Conservation (phyloP, 1,140 invertebrate species). For the Arion vulgaris region DNA sequence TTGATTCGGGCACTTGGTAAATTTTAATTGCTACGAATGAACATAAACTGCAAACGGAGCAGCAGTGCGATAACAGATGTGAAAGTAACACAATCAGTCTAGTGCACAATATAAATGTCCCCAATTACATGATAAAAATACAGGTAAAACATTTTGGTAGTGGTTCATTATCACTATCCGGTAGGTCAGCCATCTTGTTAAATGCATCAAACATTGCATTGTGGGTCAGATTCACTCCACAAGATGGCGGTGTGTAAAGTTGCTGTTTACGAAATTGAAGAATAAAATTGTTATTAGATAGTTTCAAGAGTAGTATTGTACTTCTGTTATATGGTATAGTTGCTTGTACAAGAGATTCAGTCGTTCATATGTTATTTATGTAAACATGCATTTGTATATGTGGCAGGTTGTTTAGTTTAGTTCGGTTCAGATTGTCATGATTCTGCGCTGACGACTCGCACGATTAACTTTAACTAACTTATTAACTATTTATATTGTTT, state of each 20-base stretch:
- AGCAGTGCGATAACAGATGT: not conserved
- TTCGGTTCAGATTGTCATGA: too few relatives aligned
- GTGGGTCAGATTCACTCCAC: slow-evolving; percentile 36
- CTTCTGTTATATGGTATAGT: too few relatives aligned
- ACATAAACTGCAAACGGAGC: not conserved
- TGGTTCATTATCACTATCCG: slow-evolving; percentile 27
- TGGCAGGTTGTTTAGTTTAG: not conserved
- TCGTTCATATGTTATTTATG: not conserved
- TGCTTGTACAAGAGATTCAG: too few relatives aligned
- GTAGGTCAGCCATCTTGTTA: slow-evolving; percentile 26
- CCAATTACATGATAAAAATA: not conserved
- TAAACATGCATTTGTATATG: not conserved
- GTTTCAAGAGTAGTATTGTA: not conserved
- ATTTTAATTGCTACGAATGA: not conserved
- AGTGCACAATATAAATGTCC: not conserved
- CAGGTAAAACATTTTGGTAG: not conserved
- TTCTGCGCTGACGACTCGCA: too few relatives aligned
- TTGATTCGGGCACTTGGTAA: not conserved
- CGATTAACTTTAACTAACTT: too few relatives aligned
- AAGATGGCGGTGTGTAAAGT: slow-evolving; percentile 43
- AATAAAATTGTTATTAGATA: not conserved
- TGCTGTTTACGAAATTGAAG: slow-evolving; percentile 32
- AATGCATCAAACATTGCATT: slow-evolving; percentile 25
- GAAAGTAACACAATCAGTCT: not conserved
- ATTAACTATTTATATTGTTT: too few relatives aligned